These are phyloP conservation scores for Lepilemur ruficaudatus DNA, from an alignment of 2,797 vertebrate species.

Conservation along the genomic window DNA sequence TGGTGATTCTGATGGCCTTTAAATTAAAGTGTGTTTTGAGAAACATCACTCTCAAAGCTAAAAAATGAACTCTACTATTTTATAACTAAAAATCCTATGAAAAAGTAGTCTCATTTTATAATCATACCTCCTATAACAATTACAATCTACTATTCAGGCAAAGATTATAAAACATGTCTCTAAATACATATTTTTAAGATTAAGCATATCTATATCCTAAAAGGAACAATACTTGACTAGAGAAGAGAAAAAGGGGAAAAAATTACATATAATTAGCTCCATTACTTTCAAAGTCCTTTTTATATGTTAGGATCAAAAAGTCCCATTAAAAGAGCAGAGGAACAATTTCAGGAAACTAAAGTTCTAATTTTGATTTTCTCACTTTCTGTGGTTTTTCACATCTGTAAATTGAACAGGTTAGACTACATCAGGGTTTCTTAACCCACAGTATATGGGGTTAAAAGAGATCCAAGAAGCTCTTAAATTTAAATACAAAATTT, in stretches of 20 bases:
- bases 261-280: not conserved
- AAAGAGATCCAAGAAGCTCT: not conserved
- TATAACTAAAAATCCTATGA: slow-evolving; percentile 20
- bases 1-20: not conserved
- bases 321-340: not conserved
- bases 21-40: not conserved
- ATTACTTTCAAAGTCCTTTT: not conserved
- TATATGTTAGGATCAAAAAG: slow-evolving; percentile 5
- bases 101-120: slow-evolving; percentile 23
- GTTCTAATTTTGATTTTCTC: slow-evolving; percentile 17
- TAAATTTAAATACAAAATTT: slow-evolving; percentile 15
- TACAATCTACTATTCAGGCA: not conserved
- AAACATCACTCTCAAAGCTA: not conserved
- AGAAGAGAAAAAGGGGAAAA: not conserved
- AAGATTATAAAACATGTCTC: slow-evolving; percentile 17
- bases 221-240: not conserved
- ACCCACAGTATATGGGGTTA: not conserved
- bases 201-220: not conserved
- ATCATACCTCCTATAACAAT: not conserved
- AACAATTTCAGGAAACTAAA: slow-evolving; percentile 10
- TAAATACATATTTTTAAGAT: slow-evolving; percentile 30
- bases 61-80: not conserved
- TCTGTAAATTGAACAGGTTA: not conserved
- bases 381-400: too few relatives aligned
- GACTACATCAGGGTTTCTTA: not conserved